Percentiles rank a stretch among this genome's conserved stretches.
These are phyloP conservation scores for Phalanger gymnotis DNA, from an alignment of 2,797 vertebrate genomes.

Conservation along the genomic window DNA sequence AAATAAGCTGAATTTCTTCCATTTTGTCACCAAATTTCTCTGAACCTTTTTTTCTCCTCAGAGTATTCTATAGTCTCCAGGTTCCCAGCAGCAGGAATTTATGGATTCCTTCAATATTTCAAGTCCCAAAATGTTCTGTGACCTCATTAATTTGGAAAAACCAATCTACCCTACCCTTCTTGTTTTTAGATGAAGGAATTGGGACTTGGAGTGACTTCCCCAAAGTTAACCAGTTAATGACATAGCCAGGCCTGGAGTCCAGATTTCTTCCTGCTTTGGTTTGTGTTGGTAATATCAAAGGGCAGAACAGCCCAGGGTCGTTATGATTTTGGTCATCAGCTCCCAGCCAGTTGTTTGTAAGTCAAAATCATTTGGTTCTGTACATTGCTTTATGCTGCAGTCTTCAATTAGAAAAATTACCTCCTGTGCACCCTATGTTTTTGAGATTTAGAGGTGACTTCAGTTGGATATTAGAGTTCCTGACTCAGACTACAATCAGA, in stretches of 20 bases:
- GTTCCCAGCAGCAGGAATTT: not conserved
- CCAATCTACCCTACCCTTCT: not conserved
- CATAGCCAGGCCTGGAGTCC: not conserved
- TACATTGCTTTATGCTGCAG: not conserved
- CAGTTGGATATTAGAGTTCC: not conserved
- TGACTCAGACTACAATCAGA: not conserved
- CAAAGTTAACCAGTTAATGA: not conserved
- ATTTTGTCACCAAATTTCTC: not conserved
- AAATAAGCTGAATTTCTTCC: not conserved
- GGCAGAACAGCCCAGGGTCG: not conserved
- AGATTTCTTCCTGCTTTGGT: not conserved
- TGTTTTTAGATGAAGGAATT: not conserved
- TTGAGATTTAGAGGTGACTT: constrained; percentile 1
- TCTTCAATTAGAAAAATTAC: not conserved
- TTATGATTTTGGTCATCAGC: not conserved
- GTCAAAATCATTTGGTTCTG: not conserved
- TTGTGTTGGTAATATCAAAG: not conserved
- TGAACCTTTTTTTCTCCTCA: not conserved
- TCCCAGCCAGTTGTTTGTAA: not conserved
- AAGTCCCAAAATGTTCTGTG: not conserved
- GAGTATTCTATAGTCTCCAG: not conserved
- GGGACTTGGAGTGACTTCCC: not conserved
- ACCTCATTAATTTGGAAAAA: not conserved
- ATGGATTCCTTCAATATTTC: not conserved
- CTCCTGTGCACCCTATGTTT: not conserved